Evolutionary conservation across 2,888 invertebrate genomes (phyloP).

Genomic region (Cheiracanthium punctorium): DNA sequence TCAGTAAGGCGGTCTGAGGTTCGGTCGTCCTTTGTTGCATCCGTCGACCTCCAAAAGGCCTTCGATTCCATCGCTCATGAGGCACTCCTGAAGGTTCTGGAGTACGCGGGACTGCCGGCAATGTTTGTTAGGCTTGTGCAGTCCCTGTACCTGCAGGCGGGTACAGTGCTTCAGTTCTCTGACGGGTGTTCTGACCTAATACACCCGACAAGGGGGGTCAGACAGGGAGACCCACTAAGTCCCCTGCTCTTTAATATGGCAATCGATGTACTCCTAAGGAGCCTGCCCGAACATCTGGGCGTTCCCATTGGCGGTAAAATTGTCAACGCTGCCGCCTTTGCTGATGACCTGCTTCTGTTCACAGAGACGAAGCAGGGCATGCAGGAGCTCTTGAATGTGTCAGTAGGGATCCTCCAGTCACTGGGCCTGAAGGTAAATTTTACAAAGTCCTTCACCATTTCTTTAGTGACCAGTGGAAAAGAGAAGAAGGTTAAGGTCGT

Average conservation of each 20-base stretch:
- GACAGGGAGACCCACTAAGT: background rate
- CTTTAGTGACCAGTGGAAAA: background rate
- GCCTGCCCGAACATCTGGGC: background rate
- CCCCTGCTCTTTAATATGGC: conserved; percentile 10
- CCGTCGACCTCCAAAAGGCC: background rate
- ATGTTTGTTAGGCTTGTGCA: too few relatives aligned
- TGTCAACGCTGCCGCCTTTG: background rate
- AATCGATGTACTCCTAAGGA: background rate
- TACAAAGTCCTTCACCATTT: background rate
- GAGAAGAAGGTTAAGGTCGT: conserved; percentile 1
- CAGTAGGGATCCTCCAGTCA: background rate
- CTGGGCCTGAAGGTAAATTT: background rate
- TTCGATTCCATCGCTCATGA: background rate
- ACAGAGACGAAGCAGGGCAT: background rate
- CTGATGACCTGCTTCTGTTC: background rate
- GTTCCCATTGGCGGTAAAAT: background rate
- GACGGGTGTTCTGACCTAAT: background rate
- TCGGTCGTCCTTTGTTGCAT: background rate
- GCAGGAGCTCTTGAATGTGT: background rate
- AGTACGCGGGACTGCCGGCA: too few relatives aligned
- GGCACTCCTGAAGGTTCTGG: background rate
- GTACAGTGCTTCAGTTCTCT: background rate
- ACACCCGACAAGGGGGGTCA: background rate
- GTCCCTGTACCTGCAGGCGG: too few relatives aligned
- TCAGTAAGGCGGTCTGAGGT: background rate